Percentiles rank a stretch among this genome's conserved stretches.
phyloP scores from a whole-genome alignment of 2,888 invertebrate genomes.

The Lasioglossum vierecki region DNA sequence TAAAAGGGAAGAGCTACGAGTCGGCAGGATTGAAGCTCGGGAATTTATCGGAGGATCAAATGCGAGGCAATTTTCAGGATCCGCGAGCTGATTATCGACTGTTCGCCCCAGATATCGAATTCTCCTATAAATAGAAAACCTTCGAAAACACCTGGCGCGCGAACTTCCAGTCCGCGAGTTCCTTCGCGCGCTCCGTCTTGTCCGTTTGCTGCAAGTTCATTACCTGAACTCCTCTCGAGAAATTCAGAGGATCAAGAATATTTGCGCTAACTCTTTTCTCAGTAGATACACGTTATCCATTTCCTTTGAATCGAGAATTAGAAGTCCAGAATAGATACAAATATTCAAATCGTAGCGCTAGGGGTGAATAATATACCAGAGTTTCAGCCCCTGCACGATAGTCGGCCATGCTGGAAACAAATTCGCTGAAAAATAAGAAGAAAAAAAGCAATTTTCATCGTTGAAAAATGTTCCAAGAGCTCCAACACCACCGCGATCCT shows the following conservation, averaged over 20 bases:
- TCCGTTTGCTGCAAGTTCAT: not conserved
- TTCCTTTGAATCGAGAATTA: not conserved
- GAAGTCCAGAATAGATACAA: not conserved
- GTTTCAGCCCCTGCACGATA: not conserved
- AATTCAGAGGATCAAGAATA: not conserved
- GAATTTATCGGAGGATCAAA: not conserved
- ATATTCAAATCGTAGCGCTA: not conserved
- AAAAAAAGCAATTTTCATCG: not conserved
- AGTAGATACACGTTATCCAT: not conserved
- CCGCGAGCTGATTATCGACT: slow-evolving; percentile 10
- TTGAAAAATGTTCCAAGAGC: not conserved
- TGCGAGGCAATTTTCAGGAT: not conserved
- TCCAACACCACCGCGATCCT: not conserved
- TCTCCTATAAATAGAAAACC: slow-evolving; percentile 45
- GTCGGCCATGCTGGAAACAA: not conserved
- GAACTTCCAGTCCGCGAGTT: not conserved
- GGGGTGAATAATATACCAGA: too few species aligned
- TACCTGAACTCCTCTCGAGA: not conserved
- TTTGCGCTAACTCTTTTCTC: not conserved
- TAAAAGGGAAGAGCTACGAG: not conserved
- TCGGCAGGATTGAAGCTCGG: not conserved
- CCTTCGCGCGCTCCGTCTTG: not conserved
- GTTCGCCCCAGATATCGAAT: slow-evolving; percentile 31
- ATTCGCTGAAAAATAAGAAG: not conserved
- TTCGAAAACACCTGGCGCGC: slow-evolving; percentile 7